These are phyloP conservation scores for Lycophotia porphyrea DNA, from an alignment of 2,888 invertebrate genomes.

Conservation along the genomic window DNA sequence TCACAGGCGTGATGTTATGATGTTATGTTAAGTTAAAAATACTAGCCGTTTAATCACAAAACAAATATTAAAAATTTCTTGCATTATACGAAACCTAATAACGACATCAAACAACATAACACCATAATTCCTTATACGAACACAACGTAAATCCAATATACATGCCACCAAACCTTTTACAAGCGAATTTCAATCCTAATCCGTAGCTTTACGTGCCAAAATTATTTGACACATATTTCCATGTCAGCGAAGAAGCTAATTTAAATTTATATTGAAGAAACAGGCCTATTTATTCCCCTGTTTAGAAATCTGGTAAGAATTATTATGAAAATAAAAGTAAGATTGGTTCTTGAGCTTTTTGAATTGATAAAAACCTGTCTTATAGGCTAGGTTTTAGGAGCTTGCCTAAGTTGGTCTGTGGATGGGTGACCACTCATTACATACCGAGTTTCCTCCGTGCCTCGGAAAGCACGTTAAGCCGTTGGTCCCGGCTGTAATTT, in stretches of 20 bases:
- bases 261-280: constrained; percentile 60
- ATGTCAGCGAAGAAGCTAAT: constrained; percentile 45
- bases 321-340: constrained; percentile 26
- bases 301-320: constrained; percentile 21
- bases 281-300: constrained; percentile 31
- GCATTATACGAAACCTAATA: constrained; percentile 43
- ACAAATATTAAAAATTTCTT: constrained; percentile 2
- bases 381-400: too few relatives aligned
- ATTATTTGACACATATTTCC: constrained; percentile 35
- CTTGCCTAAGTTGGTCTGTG: too few relatives aligned
- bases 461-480: too few relatives aligned
- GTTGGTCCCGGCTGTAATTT: too few relatives aligned
- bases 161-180: constrained; percentile 3
- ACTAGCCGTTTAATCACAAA: background rate
- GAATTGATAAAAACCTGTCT: background rate
- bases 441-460: too few relatives aligned
- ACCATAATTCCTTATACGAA: constrained; percentile 41
- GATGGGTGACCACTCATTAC: too few relatives aligned
- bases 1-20: too few relatives aligned
- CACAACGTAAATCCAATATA: constrained; percentile 58
- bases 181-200: constrained; percentile 46
- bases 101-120: constrained; percentile 52
- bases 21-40: background rate
- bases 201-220: constrained; percentile 35
- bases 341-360: background rate